Conservation (phyloP, 2,888 invertebrate species). For the Argyresthia goedartella region DNA sequence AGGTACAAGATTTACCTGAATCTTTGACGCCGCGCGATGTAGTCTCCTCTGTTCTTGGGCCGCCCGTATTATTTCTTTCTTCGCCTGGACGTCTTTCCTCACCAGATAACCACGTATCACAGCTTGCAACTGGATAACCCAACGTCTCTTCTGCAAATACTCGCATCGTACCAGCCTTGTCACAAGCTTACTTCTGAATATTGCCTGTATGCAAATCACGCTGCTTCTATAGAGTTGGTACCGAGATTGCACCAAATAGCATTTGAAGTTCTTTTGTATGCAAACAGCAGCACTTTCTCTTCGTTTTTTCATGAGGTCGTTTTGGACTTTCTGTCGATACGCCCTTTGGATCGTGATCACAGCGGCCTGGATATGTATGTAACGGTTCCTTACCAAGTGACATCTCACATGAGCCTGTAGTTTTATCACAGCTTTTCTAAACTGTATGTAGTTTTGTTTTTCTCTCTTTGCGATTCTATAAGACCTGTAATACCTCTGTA, state of each 20-base stretch:
- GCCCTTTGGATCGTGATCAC: constrained; percentile 40
- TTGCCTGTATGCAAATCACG: constrained; percentile 38
- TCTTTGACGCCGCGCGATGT: constrained; percentile 70
- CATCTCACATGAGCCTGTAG: constrained; percentile 33
- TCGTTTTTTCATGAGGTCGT: constrained; percentile 20
- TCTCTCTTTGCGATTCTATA: constrained; percentile 8
- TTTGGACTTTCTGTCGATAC: constrained; percentile 36
- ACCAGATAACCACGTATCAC: constrained; percentile 59
- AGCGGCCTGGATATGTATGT: constrained; percentile 26
- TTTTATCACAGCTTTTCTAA: constrained; percentile 18
- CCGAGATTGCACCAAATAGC: constrained; percentile 32
- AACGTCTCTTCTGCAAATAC: constrained; percentile 33
- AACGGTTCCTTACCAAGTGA: constrained; percentile 34
- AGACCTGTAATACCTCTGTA: not conserved
- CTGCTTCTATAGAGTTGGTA: constrained; percentile 31
- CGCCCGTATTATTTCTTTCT: constrained; percentile 49
- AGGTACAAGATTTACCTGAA: constrained; percentile 61
- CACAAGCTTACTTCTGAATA: constrained; percentile 49
- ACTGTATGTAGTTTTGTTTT: constrained; percentile 20
- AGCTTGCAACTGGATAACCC: constrained; percentile 48
- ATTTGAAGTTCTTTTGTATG: constrained; percentile 42
- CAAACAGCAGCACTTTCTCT: constrained; percentile 32
- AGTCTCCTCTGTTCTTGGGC: constrained; percentile 43
- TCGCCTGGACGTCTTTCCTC: constrained; percentile 49
- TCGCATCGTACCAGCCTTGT: constrained; percentile 42